Conservation (phyloP, 2,113 vertebrate genomes). For the Apus apus region DNA sequence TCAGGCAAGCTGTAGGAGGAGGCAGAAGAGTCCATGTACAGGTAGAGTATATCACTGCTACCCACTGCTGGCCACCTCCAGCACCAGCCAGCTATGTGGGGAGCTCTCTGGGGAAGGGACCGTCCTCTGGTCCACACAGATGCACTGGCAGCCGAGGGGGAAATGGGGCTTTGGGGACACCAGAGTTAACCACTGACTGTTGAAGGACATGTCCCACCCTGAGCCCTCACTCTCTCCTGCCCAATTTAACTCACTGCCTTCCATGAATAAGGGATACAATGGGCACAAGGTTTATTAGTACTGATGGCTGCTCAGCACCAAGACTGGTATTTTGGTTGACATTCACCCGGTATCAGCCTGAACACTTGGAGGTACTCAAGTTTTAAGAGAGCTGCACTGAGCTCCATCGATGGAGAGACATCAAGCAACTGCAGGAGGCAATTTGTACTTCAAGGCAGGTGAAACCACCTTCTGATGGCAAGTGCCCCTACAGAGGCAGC, state of each 20-base stretch:
- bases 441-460: neutral
- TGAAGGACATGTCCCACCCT: neutral
- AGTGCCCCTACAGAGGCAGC: neutral
- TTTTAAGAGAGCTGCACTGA: neutral
- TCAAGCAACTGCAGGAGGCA: neutral
- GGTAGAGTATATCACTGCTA: neutral
- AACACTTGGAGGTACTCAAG: neutral
- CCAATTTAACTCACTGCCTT: neutral
- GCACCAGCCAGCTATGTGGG: fast-evolving
- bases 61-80: neutral
- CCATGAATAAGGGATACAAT: neutral
- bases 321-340: neutral
- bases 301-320: neutral
- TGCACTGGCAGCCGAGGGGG: fast-evolving
- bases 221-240: neutral
- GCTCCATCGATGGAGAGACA: neutral
- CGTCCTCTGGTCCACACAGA: fast-evolving
- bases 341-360: neutral
- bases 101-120: neutral
- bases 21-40: neutral
- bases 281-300: neutral
- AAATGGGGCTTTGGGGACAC: neutral
- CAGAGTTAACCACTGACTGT: neutral
- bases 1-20: fast-evolving
- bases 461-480: neutral